Evolutionary conservation across 1,140 invertebrate genomes (phyloP), one percentile per base, ranked within the genome.

Genomic region (Ceratitis capitata): DNA sequence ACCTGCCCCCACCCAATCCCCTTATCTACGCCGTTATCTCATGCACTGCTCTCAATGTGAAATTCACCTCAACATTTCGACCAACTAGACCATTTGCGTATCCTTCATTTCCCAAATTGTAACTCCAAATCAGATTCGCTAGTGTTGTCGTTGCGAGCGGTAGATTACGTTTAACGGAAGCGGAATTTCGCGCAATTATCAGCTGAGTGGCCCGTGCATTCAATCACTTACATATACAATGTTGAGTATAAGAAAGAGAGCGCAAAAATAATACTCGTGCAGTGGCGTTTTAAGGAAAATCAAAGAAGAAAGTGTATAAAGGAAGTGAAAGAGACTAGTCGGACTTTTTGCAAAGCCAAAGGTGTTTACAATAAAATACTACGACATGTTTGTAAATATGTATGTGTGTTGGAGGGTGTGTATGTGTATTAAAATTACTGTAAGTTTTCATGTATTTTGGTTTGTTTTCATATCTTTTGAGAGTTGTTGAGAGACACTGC

Each of bases 41-140:
- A 19, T 23, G 35, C 32, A 69, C 14, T n/a, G 14, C 64, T 39
- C 32, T 7, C 64, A 35, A n/a, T 2, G 2, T n/a, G 64, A 26
- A 69, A 39, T 69, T 69, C 64, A 69, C 64, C 64, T 69, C 39
- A 39, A 7, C 16, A n/a, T 14, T 61, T 61, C 16, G 26, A 39
- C 4, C 64, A 42, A 39, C 32, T 69, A 69, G 29, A 39, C 64
- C 29, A 69, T 39, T 35, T 39, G 35, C 32, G 35, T 42, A 69
- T 69, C 32, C 35, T 42, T 69, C 16, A 69, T 69, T 26, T 69
- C 64, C 64, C 35, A 69, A n/a, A 42, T 69, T 69, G 64, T 19
- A 69, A 69, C 35, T 69, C 64, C 64, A 69, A 69, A 39, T 39
- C n/a, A 69, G 64, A 69, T 69, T 69, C 64, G 64, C 32, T 35